Evolutionary conservation across 2,888 invertebrate genomes (phyloP), one percentile per base, ranked within the genome.

Genomic region (Didymodactylos carnosus): DNA sequence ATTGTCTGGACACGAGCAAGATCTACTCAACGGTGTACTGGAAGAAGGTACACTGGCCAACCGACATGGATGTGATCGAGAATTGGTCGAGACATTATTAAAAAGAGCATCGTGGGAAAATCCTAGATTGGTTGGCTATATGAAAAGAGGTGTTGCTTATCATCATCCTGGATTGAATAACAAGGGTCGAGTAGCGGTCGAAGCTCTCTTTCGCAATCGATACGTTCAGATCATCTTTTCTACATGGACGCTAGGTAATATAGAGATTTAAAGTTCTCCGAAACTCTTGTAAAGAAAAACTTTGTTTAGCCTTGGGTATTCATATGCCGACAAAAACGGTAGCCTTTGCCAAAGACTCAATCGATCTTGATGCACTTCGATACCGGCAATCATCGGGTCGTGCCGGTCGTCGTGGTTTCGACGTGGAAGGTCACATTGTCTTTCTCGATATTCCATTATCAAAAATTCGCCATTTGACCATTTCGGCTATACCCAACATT

Each of bases 321-420:
- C 75, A 75, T 35, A 73, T 75, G 73, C 75, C 75, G n/a, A 73
- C 73, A 49, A 75, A 73, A 69, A 73, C 73, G 16, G 75, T 70
- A 8, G 70, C 73, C 3, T 75, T 75, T 43, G 43, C 70, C 19
- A 35, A 70, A 23, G 75, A 75, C 51, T 19, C 69, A 39, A 72
- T 73, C 8, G 73, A 25, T 40, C 39, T 75, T 10, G 72, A 70
- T 53, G 43, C 75, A n/a, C 46, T 75, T 27, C 70, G 70, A 23
- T 75, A 73, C 40, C 62, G 69, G 39, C 75, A 75, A 73, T 40
- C 70, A 43, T 72, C 73, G 10, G 75, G 75, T 25, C 70, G 75
- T 39, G 72, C 75, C 39, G 75, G 75, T 29, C 69, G 75, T 11
- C 39, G 75, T 23, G 75, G 75, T 23, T 75, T 62, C n/a, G 75